Conservation (phyloP, 2,113 vertebrate species). For the Lasiurus borealis region DNA sequence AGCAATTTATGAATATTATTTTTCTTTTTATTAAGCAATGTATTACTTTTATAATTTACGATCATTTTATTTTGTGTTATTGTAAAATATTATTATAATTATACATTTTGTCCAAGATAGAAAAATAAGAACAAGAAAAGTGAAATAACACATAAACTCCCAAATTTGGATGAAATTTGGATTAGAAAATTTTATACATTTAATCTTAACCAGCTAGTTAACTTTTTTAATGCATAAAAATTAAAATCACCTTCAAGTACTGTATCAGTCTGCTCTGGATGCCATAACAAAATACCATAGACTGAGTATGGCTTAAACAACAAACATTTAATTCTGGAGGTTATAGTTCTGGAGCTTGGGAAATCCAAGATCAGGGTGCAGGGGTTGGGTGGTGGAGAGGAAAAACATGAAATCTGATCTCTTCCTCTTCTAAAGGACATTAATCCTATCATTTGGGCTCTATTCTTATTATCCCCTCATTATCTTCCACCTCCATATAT, state of each 20-base stretch:
- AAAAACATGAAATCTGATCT: not conserved
- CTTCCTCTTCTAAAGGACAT: not conserved
- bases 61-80: not conserved
- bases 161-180: not conserved
- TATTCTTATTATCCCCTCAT: not conserved
- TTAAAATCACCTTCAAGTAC: constrained; percentile 24
- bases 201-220: constrained; percentile 7
- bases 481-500: not conserved
- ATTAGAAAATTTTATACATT: not conserved
- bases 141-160: not conserved
- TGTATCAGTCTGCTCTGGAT: not conserved
- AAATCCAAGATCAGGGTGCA: not conserved
- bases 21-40: constrained; percentile 20
- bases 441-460: not conserved
- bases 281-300: not conserved
- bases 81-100: constrained; percentile 24
- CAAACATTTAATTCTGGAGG: not conserved
- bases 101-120: constrained; percentile 7
- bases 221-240: not conserved
- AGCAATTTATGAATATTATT: not conserved
- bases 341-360: not conserved
- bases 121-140: constrained; percentile 31
- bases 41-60: constrained; percentile 21
- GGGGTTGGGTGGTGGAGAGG: not conserved
- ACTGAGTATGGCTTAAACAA: not conserved